A percentile compares a stretch with the other conserved stretches of the same genome.
Conservation (phyloP, 2,888 invertebrate genomes). For the Rhyacophila evoluta region DNA sequence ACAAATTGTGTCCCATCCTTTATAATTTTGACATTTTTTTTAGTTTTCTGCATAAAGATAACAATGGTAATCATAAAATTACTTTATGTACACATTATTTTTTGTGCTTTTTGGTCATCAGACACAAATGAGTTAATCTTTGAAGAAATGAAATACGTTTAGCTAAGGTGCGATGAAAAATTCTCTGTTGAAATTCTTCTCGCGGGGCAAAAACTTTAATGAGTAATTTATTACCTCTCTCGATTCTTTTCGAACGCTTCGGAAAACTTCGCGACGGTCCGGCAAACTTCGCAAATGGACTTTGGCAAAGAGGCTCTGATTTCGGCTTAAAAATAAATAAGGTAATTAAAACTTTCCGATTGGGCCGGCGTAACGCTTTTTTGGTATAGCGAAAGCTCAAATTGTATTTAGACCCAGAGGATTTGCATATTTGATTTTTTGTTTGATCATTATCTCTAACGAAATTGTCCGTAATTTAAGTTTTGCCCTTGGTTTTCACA, state of each 20-base stretch:
- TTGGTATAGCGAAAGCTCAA: conserved; percentile 23
- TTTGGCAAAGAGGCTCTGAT: conserved; percentile 15
- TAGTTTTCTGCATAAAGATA: no score
- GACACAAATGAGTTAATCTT: neutral
- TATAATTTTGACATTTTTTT: no score
- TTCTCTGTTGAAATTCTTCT: conserved; percentile 7
- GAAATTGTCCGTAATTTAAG: conserved; percentile 5
- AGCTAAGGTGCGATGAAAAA: neutral
- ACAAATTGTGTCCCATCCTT: no score
- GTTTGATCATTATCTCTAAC: conserved; percentile 22
- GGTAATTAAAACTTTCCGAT: conserved; percentile 44
- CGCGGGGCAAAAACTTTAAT: conserved; percentile 1
- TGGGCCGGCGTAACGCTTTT: conserved; percentile 36
- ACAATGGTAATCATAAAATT: no score
- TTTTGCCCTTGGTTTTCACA: neutral
- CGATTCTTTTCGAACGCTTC: conserved; percentile 12
- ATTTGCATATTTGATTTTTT: conserved; percentile 24
- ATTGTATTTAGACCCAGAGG: neutral
- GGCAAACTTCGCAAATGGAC: neutral
- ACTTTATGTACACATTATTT: no score
- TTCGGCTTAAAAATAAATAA: conserved; percentile 43
- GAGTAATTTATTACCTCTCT: conserved; percentile 10
- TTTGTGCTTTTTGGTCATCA: neutral
- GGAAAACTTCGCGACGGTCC: neutral
- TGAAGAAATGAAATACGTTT: neutral